Percentiles rank a stretch among this genome's conserved stretches.
Evolutionary conservation across 2,888 invertebrate species (phyloP).

Genomic region (Tetanocera ferruginea): DNA sequence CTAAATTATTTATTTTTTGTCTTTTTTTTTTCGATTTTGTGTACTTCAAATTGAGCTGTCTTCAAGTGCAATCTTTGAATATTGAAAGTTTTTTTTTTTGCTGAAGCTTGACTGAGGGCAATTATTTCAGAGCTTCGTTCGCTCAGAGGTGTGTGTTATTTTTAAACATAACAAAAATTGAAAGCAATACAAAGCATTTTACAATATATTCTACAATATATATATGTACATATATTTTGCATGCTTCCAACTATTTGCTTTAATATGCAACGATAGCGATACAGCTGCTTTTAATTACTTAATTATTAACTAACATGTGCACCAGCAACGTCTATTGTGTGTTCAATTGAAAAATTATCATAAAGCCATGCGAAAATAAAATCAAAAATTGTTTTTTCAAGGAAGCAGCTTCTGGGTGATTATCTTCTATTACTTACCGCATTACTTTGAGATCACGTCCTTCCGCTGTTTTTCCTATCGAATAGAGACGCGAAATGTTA

Average conservation of each 20-base stretch:
- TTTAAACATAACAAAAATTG: background rate
- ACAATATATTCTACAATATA: no score
- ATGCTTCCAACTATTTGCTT: background rate
- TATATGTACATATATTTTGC: background rate
- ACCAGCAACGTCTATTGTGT: background rate
- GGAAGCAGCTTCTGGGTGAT: background rate
- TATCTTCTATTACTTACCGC: conserved; percentile 55
- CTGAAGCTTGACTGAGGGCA: no score
- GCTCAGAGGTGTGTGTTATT: background rate
- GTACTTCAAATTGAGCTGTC: background rate
- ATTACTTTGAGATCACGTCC: conserved; percentile 81
- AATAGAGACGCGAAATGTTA: conserved; percentile 77
- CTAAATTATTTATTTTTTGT: background rate
- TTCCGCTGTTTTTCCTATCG: conserved; percentile 81
- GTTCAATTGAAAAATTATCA: background rate
- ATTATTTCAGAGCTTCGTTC: no score
- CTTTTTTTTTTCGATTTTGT: background rate
- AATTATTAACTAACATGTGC: background rate
- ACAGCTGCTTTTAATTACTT: background rate
- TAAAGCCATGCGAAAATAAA: background rate
- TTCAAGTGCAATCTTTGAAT: background rate
- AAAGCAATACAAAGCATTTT: background rate
- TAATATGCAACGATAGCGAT: background rate
- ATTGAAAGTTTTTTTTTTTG: no score
- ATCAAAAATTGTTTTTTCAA: background rate